Percentiles rank a stretch among this genome's conserved stretches.
Conservation (phyloP, 2,888 invertebrate genomes). For the Zaprionus bogoriensis region DNA sequence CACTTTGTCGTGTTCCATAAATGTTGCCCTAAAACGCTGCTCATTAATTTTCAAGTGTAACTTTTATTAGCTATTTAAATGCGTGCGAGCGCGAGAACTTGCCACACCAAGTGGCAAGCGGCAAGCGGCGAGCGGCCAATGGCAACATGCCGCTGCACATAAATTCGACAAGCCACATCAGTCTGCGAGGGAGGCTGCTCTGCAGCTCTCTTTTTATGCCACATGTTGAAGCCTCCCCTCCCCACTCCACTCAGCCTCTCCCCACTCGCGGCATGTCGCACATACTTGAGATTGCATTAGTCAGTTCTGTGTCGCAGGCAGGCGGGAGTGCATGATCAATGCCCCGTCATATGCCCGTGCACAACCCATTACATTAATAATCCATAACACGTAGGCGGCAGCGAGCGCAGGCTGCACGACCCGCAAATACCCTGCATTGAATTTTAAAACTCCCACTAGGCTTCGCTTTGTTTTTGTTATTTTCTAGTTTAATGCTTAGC, state of each 20-base stretch:
- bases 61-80: constrained; percentile 80
- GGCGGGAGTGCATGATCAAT: constrained; percentile 69
- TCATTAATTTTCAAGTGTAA: constrained; percentile 83
- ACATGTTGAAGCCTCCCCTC: constrained; percentile 64
- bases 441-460: no score
- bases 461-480: no score
- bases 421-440: constrained; percentile 1
- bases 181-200: constrained; percentile 33
- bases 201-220: constrained; percentile 49
- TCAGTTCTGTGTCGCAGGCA: constrained; percentile 57
- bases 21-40: constrained; percentile 77
- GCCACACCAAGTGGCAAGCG: constrained; percentile 50
- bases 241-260: constrained; percentile 17
- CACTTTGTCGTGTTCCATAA: constrained; percentile 80
- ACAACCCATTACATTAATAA: constrained; percentile 80
- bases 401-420: neutral
- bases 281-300: constrained; percentile 78
- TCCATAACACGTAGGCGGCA: constrained; percentile 42
- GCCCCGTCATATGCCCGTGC: constrained; percentile 66
- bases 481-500: no score
- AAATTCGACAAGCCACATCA: constrained; percentile 61
- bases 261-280: constrained; percentile 45
- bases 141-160: constrained; percentile 75
- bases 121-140: constrained; percentile 45
- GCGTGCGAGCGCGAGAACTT: constrained; percentile 74